Evolutionary conservation across 2,888 invertebrate species (phyloP).

Genomic region (Erannis defoliaria): DNA sequence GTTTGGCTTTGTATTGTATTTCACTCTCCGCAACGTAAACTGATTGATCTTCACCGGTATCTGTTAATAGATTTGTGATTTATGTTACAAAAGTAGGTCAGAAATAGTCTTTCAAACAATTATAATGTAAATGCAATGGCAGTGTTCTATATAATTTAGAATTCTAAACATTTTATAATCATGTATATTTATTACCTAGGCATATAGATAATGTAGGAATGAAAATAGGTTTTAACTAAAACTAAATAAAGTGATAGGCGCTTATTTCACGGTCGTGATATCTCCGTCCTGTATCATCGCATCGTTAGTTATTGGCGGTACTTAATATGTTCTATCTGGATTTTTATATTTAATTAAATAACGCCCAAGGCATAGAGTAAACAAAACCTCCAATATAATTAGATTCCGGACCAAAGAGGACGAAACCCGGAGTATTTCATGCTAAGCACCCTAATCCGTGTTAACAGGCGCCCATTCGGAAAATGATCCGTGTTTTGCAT

Average conservation of each 20-base stretch:
- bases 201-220: too few relatives aligned
- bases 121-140: too few relatives aligned
- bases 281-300: too few relatives aligned
- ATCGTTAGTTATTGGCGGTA: too few relatives aligned
- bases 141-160: too few relatives aligned
- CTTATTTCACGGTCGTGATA: too few relatives aligned
- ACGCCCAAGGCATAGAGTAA: not conserved
- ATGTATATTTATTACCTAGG: too few relatives aligned
- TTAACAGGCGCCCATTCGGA: slow-evolving; percentile 19
- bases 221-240: too few relatives aligned
- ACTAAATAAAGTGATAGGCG: too few relatives aligned
- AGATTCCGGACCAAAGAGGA: slow-evolving; percentile 9
- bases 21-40: not conserved
- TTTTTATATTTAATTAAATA: not conserved
- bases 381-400: slow-evolving; percentile 6
- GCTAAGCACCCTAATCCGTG: slow-evolving; percentile 20
- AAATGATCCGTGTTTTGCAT: slow-evolving; percentile 20
- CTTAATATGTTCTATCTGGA: too few relatives aligned
- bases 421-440: slow-evolving; percentile 7
- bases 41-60: not conserved
- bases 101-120: too few relatives aligned
- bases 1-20: not conserved
- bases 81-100: not conserved
- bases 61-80: not conserved
- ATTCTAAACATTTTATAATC: too few relatives aligned